Evolutionary conservation across 2,113 vertebrate genomes (phyloP).

Genomic region (Silurus meridionalis): DNA sequence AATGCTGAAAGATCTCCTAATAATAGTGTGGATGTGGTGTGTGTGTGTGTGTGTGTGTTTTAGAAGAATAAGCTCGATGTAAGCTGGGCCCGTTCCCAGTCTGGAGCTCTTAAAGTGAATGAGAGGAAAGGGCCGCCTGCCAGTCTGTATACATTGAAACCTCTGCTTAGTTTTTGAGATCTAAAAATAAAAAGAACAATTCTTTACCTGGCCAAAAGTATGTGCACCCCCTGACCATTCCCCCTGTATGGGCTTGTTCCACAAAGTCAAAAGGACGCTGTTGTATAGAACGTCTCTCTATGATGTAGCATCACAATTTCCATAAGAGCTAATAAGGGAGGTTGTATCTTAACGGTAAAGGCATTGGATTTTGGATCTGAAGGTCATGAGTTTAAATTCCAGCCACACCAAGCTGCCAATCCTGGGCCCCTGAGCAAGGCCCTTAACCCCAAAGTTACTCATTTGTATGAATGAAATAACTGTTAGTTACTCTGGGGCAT

Average conservation of each 20-base stretch:
- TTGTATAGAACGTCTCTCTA: neutral
- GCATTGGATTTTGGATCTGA: no score
- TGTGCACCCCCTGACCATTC: neutral
- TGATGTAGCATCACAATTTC: neutral
- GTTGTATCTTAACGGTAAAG: no score
- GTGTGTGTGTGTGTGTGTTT: neutral
- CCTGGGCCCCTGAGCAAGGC: no score
- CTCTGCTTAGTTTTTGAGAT: neutral
- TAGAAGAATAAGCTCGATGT: neutral
- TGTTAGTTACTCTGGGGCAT: no score
- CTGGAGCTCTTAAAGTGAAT: slow-evolving; percentile 5
- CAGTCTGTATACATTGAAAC: neutral
- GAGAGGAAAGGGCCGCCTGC: neutral
- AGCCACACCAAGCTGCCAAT: no score
- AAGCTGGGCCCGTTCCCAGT: slow-evolving; percentile 9
- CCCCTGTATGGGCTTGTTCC: neutral
- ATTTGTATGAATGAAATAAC: no score
- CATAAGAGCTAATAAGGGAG: neutral
- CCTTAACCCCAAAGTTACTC: no score
- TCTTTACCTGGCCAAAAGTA: neutral
- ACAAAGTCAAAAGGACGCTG: neutral
- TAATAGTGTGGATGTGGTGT: neutral
- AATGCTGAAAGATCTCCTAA: neutral
- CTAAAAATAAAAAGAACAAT: neutral
- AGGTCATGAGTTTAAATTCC: no score